Percentiles rank a stretch among this genome's conserved stretches.
These are phyloP conservation scores for Dendrolimus punctatus DNA, from an alignment of 1,140 invertebrate species.

Conservation along the genomic window DNA sequence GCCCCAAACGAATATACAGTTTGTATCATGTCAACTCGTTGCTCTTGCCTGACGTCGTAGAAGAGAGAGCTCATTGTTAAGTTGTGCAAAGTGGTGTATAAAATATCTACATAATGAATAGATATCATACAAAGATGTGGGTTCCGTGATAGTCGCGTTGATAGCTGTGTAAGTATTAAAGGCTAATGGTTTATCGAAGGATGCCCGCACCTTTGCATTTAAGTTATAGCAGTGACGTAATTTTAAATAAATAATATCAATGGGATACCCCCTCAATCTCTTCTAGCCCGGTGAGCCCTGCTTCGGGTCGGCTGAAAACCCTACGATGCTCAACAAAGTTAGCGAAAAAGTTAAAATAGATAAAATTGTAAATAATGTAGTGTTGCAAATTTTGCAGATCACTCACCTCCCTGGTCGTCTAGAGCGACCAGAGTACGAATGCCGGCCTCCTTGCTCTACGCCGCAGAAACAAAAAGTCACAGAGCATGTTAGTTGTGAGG, in stretches of 20 bases:
- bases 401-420: conserved; percentile 99
- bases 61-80: conserved; percentile 51
- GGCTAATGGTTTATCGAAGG: conserved; percentile 25
- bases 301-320: conserved; percentile 61
- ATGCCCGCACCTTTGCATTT: conserved; percentile 68
- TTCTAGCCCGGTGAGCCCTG: conserved; percentile 46
- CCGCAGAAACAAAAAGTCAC: conserved; percentile 81
- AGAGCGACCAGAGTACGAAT: conserved; percentile 98
- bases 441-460: conserved; percentile 99
- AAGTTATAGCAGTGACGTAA: conserved; percentile 46
- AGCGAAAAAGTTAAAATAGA: conserved; percentile 65
- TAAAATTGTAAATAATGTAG: conserved; percentile 70
- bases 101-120: conserved; percentile 57
- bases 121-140: conserved; percentile 64
- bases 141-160: conserved; percentile 51
- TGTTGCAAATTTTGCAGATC: conserved; percentile 70
- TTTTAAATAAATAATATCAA: conserved; percentile 46
- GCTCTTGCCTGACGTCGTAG: conserved; percentile 36
- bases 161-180: conserved; percentile 36
- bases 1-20: conserved; percentile 32
- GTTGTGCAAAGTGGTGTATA: conserved; percentile 67
- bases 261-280: conserved; percentile 50
- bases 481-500: conserved; percentile 71
- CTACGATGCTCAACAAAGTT: conserved; percentile 62
- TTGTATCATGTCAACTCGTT: conserved; percentile 36